Base-by-base conservation (phyloP, 2,797 vertebrate genomes). In the Ctenopoma kingsleyae region DNA sequence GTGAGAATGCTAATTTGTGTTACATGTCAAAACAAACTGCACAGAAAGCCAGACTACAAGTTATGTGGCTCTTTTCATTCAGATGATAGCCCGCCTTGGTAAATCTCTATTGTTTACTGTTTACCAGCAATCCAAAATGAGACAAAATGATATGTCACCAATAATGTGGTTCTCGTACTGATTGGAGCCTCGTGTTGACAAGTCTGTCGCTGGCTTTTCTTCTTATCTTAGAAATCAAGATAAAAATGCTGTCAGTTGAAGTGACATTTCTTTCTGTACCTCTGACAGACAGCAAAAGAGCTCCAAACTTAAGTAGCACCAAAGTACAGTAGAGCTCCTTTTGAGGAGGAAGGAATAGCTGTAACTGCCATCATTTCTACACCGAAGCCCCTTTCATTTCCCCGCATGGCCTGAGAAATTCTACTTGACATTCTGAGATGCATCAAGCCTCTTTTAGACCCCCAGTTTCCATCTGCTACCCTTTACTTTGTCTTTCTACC, bases 121-220 rank as follows among this genome's bases (percentile, higher is more conserved):
- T 88, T 79, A 83, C 60, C 68, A 73, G 74, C 63, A 50, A 71
- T 54, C 75, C 68, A 71, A 70, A 56, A 25, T 13, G 41, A 79
- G 66, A 88, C 80, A 76, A 83, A 87, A 63, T 51, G 49, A 85
- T 63, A 72, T 81, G 87, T 84, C 87, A 84, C 48, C 52, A 68
- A 54, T 82, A 67, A 80, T 81, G 64, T 67, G 65, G 52, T 77
- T 41, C 55, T 38, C 16, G 38, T 63, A 51, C 36, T 73, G 77
- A 83, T 62, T 80, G 76, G 65, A 68, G 54, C 74, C 23, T 72
- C 27, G 56, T 9, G 12, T 30, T 79, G 77, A 83, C 82, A 87
- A 76, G 57, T 66, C 68, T 82, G 82, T 82, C 60, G 1, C 43
- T 8, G 60, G 30, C 78, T 60, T 67, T 74, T 51, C 70, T 61